Evolutionary conservation across 2,888 invertebrate genomes (phyloP).

Genomic region (Papilio protenor): DNA sequence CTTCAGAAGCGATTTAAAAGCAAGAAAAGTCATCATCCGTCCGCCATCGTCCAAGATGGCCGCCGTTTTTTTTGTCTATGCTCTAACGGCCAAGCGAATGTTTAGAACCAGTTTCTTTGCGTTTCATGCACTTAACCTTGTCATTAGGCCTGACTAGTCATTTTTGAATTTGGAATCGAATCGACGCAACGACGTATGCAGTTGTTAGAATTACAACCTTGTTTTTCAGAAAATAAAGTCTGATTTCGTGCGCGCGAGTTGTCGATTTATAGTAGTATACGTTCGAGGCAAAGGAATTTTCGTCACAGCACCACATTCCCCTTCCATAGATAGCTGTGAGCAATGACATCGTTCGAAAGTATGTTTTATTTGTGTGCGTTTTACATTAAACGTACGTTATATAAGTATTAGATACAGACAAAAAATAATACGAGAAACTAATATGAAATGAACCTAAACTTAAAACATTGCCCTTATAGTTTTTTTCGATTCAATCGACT

Average conservation of each 20-base stretch:
- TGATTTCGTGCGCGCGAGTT: constrained; percentile 30
- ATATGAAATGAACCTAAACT: too few relatives aligned
- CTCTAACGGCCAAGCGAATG: constrained; percentile 56
- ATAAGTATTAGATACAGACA: not conserved
- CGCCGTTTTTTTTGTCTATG: constrained; percentile 57
- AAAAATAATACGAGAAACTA: not conserved
- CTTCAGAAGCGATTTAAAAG: constrained; percentile 47
- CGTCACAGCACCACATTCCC: constrained; percentile 54
- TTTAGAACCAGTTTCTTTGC: constrained; percentile 60
- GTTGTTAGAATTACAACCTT: constrained; percentile 29
- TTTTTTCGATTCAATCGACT: too few relatives aligned
- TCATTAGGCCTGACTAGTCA: constrained; percentile 59
- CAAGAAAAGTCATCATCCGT: constrained; percentile 55
- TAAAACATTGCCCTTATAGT: too few relatives aligned
- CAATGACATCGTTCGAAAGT: constrained; percentile 54
- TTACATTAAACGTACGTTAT: constrained; percentile 12
- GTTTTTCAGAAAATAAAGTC: not conserved
- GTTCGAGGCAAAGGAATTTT: constrained; percentile 49
- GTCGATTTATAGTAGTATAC: constrained; percentile 44
- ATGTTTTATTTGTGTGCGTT: constrained; percentile 45
- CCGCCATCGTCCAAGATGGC: constrained; percentile 55
- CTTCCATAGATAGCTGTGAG: constrained; percentile 52
- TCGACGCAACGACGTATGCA: constrained; percentile 44
- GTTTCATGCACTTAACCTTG: constrained; percentile 61
- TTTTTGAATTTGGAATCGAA: constrained; percentile 52